A percentile compares a stretch with the other conserved stretches of the same genome.
Evolutionary conservation across 2,797 vertebrate genomes (phyloP).

Genomic region (Pelobates cultripes): DNA sequence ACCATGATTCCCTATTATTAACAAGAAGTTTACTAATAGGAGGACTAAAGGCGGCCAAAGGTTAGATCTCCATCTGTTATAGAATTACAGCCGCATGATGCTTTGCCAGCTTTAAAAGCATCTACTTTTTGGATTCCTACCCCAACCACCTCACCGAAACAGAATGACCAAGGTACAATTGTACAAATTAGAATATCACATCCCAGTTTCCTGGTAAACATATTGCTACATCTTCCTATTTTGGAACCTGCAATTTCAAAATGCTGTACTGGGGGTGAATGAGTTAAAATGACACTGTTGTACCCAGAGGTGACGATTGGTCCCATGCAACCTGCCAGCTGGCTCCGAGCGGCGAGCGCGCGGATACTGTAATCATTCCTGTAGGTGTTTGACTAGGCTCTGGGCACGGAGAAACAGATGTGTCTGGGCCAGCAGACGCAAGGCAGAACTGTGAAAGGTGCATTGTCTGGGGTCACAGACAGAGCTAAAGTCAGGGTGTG

Average conservation of each 20-base stretch:
- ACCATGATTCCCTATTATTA: too few relatives aligned
- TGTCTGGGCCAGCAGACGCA: constrained; percentile 36
- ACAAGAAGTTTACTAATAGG: too few relatives aligned
- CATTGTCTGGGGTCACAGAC: constrained; percentile 54
- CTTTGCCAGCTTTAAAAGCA: too few relatives aligned
- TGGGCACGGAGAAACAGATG: constrained; percentile 24
- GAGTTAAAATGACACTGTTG: background rate
- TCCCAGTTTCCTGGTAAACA: too few relatives aligned
- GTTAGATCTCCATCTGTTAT: too few relatives aligned
- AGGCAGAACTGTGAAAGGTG: constrained; percentile 49
- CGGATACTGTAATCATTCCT: constrained; percentile 28
- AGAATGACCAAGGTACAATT: too few relatives aligned
- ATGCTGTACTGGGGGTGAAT: background rate
- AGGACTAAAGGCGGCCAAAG: too few relatives aligned
- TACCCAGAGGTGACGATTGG: constrained; percentile 1
- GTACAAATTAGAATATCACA: too few relatives aligned
- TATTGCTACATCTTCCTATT: too few relatives aligned
- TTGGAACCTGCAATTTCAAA: background rate
- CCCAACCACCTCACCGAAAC: too few relatives aligned
- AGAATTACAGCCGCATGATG: too few relatives aligned
- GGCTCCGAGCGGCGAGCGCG: background rate
- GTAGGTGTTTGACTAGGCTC: constrained; percentile 34
- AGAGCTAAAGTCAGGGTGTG: constrained; percentile 43
- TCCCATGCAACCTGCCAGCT: constrained; percentile 5
- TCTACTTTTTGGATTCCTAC: too few relatives aligned